Conservation (phyloP, 1,140 invertebrate species). For the Ditylenchus dipsaci region DNA sequence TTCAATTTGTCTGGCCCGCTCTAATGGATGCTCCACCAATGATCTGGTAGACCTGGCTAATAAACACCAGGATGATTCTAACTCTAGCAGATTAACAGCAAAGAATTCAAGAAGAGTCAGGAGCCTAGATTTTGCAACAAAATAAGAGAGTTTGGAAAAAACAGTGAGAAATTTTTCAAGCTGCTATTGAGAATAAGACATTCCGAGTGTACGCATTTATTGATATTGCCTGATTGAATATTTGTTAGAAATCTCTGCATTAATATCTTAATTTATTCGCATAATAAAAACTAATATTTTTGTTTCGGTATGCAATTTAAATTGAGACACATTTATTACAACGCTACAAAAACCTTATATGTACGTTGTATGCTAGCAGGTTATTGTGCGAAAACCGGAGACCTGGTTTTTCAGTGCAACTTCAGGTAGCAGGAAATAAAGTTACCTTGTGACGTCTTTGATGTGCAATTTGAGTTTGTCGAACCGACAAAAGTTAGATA, state of each 20-base stretch:
- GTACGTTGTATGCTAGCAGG: too few relatives aligned
- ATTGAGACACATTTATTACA: too few relatives aligned
- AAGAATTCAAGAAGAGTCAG: slow-evolving; percentile 56
- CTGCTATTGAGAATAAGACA: slow-evolving; percentile 59
- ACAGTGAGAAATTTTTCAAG: slow-evolving; percentile 59
- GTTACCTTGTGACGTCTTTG: too few relatives aligned
- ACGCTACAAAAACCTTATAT: too few relatives aligned
- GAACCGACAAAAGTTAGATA: too few relatives aligned
- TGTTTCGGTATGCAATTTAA: too few relatives aligned
- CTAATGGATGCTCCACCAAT: slow-evolving; percentile 60
- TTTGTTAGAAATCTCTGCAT: background rate
- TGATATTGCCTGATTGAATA: background rate
- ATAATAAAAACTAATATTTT: background rate
- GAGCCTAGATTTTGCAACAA: slow-evolving; percentile 43
- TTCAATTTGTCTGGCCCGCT: slow-evolving; percentile 61
- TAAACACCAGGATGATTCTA: slow-evolving; percentile 50
- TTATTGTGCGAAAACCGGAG: too few relatives aligned
- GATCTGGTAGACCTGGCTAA: slow-evolving; percentile 62
- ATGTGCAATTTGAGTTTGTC: too few relatives aligned
- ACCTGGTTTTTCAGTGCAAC: too few relatives aligned
- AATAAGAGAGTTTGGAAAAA: slow-evolving; percentile 44
- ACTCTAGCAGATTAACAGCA: slow-evolving; percentile 24
- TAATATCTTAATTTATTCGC: background rate
- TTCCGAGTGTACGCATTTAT: slow-evolving; percentile 60
- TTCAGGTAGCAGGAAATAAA: too few relatives aligned